Percentiles rank a stretch among this genome's conserved stretches.
phyloP scores from a whole-genome alignment of 2,888 invertebrate genomes.

The Thereva nobilitata region DNA sequence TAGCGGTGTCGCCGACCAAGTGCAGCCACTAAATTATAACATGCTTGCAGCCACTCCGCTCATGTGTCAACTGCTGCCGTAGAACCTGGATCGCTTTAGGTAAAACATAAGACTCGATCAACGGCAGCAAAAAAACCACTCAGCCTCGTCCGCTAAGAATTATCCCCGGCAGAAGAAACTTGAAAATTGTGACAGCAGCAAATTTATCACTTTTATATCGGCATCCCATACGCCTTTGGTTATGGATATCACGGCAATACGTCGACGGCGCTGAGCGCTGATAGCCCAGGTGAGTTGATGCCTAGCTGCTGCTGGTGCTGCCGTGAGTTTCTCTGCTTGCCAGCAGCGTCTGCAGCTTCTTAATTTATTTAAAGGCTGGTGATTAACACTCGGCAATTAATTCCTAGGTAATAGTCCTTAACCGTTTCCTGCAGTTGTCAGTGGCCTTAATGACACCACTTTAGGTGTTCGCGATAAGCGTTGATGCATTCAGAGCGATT shows the following conservation, averaged over 20 bases:
- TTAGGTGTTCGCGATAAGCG: slow-evolving; percentile 34
- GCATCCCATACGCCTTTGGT: slow-evolving; percentile 16
- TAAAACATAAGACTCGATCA: too few species aligned
- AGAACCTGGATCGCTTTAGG: background rate
- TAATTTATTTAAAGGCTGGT: slow-evolving; percentile 26
- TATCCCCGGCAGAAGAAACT: slow-evolving; percentile 18
- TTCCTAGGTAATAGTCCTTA: slow-evolving; percentile 25
- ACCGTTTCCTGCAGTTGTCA: slow-evolving; percentile 30
- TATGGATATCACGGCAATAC: slow-evolving; percentile 3
- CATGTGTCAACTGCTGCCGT: slow-evolving; percentile 21
- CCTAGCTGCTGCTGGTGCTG: slow-evolving; percentile 10
- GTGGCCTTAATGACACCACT: slow-evolving; percentile 34
- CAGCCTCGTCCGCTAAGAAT: slow-evolving; percentile 5
- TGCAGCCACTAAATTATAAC: slow-evolving; percentile 39
- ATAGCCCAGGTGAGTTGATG: slow-evolving; percentile 14
- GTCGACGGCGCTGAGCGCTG: slow-evolving; percentile 4
- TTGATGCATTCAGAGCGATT: slow-evolving; percentile 27
- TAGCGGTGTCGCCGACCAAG: slow-evolving; percentile 42
- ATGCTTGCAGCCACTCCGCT: slow-evolving; percentile 24
- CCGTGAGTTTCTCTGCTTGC: slow-evolving; percentile 18
- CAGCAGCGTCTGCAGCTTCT: slow-evolving; percentile 10
- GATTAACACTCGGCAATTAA: slow-evolving; percentile 31
- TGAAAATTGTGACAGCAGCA: slow-evolving; percentile 28
- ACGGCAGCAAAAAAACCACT: too few species aligned
- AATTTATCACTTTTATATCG: slow-evolving; percentile 32